These are phyloP conservation scores for Drosophila picticornis DNA, from an alignment of 2,888 invertebrate genomes.

Conservation along the genomic window DNA sequence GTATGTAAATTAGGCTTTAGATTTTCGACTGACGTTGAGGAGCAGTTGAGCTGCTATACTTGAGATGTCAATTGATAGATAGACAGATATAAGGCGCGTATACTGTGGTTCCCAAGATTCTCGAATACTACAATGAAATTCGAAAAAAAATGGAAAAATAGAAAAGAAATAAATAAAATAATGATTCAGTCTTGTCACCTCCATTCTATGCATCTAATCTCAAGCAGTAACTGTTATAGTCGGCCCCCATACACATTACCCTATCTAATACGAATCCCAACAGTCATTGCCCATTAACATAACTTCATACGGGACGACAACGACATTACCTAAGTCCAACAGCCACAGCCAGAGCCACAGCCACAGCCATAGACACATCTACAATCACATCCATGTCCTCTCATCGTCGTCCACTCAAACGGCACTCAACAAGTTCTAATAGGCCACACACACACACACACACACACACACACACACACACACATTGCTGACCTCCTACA, in stretches of 20 bases:
- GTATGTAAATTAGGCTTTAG: slow-evolving; percentile 72
- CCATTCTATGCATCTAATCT: slow-evolving; percentile 25
- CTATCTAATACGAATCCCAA: slow-evolving; percentile 75
- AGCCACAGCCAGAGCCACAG: neutral
- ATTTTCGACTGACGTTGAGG: slow-evolving; percentile 34
- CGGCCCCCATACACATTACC: slow-evolving; percentile 61
- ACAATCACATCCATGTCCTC: slow-evolving; percentile 52
- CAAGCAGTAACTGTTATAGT: slow-evolving; percentile 57
- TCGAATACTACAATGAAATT: neutral
- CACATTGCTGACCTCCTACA: slow-evolving; percentile 44
- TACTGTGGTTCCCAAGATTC: slow-evolving; percentile 13
- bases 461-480: neutral
- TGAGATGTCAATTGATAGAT: slow-evolving; percentile 64
- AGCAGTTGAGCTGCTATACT: slow-evolving; percentile 41
- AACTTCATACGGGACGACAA: slow-evolving; percentile 55
- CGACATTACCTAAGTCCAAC: slow-evolving; percentile 19
- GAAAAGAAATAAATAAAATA: neutral
- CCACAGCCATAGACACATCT: neutral
- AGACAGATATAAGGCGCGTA: slow-evolving; percentile 9
- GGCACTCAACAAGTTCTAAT: slow-evolving; percentile 79
- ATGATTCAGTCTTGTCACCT: slow-evolving; percentile 10
- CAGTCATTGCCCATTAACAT: slow-evolving; percentile 80
- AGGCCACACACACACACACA: slow-evolving; percentile 40
- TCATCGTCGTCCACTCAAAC: slow-evolving; percentile 64
- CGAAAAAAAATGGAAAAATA: neutral